A percentile compares a stretch with the other conserved stretches of the same genome.
Evolutionary conservation across 2,113 vertebrate species (phyloP).

Genomic region (Neolamprologus longior): DNA sequence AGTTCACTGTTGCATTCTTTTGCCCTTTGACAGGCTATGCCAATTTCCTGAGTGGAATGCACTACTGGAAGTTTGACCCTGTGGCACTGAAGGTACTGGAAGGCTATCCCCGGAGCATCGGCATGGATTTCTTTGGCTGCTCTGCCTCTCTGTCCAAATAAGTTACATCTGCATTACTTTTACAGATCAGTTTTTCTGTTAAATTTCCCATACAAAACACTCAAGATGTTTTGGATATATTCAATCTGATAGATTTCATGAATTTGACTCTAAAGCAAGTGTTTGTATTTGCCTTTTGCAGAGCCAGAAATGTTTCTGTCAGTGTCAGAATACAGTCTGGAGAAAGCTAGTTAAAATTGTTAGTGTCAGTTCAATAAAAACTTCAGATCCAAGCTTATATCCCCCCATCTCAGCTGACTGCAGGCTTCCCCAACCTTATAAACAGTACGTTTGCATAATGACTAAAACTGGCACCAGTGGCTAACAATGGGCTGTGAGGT

Average conservation of each 20-base stretch:
- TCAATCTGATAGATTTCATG: neutral
- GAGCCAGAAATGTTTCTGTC: neutral
- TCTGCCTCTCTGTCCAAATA: neutral
- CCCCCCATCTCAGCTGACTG: neutral
- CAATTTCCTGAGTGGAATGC: constrained; percentile 78
- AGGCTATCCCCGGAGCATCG: constrained; percentile 79
- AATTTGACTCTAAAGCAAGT: neutral
- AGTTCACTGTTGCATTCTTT: neutral
- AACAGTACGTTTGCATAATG: neutral
- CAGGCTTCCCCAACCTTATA: neutral
- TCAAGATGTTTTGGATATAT: neutral
- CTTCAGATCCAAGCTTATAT: neutral
- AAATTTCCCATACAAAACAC: neutral
- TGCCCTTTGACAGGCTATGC: constrained; percentile 71
- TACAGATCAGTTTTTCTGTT: neutral
- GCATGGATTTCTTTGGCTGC: constrained; percentile 84
- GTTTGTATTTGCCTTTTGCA: neutral
- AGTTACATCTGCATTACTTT: neutral
- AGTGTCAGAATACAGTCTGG: neutral
- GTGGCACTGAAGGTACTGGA: constrained; percentile 75
- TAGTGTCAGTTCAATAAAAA: neutral
- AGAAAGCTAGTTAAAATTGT: neutral
- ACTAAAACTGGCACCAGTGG: neutral
- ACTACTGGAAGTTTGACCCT: constrained; percentile 87
- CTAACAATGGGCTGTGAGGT: neutral